Percentiles rank a stretch among this genome's conserved stretches.
Evolutionary conservation across 2,113 vertebrate genomes (phyloP).

Genomic region (Ciconia maguari): DNA sequence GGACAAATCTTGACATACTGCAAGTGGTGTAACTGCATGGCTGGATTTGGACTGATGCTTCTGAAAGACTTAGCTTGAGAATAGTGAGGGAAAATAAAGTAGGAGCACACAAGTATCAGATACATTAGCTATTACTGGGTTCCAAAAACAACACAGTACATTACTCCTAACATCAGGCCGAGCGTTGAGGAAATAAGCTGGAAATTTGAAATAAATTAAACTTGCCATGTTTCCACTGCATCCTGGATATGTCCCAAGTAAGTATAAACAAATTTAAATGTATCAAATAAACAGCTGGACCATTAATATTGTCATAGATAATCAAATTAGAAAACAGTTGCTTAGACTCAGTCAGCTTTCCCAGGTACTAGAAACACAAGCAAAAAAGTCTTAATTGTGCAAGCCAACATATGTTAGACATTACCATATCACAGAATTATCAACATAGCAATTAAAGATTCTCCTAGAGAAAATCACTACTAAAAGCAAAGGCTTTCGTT

Average conservation of each 20-base stretch:
- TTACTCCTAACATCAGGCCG: background rate
- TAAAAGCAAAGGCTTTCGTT: background rate
- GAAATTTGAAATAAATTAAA: conserved; percentile 54
- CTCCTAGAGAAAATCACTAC: background rate
- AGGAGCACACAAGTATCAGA: background rate
- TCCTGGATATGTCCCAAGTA: conserved; percentile 32
- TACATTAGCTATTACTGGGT: background rate
- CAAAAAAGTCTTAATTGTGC: background rate
- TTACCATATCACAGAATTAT: background rate
- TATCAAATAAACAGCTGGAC: background rate
- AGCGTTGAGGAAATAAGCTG: background rate
- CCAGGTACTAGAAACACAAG: background rate
- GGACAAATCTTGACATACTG: background rate
- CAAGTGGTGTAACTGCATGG: background rate
- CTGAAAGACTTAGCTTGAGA: background rate
- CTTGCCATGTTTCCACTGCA: conserved; percentile 3
- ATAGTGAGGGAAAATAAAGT: background rate
- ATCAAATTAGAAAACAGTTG: background rate
- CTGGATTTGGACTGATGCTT: background rate
- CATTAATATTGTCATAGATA: background rate
- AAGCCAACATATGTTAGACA: background rate
- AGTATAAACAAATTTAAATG: conserved; percentile 54
- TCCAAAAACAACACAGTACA: conserved; percentile 1
- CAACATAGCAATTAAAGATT: background rate
- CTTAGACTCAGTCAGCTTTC: background rate